Percentiles rank a stretch among this genome's conserved stretches.
Evolutionary conservation across 2,797 vertebrate species (phyloP).

Genomic region (Eutrigla gurnardus): DNA sequence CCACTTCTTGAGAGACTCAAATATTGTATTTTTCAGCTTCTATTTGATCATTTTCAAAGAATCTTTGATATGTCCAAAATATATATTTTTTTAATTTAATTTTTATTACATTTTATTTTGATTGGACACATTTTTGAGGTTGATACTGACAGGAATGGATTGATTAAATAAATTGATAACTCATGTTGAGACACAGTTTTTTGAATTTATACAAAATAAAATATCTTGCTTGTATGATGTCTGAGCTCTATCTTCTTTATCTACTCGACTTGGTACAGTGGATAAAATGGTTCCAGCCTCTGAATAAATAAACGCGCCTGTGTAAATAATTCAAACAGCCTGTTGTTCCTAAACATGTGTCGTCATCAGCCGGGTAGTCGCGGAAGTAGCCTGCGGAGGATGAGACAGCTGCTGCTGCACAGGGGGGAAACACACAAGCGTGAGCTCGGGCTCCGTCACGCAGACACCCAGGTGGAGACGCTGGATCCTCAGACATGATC

Average conservation of each 20-base stretch:
- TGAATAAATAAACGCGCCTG: slow-evolving; percentile 16
- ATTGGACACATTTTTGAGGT: not conserved
- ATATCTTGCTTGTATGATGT: not conserved
- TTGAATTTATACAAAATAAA: not conserved
- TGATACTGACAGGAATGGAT: not conserved
- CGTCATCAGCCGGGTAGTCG: slow-evolving; percentile 61
- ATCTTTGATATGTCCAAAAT: not conserved
- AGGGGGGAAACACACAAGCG: not conserved
- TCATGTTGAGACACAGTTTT: not conserved
- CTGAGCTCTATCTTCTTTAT: not conserved
- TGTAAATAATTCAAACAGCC: slow-evolving; percentile 47
- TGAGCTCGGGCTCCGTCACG: not conserved
- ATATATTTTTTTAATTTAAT: too few relatives aligned
- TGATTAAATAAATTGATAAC: not conserved
- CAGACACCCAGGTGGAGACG: slow-evolving; percentile 13
- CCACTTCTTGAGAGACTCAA: not conserved
- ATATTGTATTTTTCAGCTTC: not conserved
- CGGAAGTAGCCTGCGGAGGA: slow-evolving; percentile 68
- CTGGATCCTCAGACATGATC: slow-evolving; percentile 29
- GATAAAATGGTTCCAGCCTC: not conserved
- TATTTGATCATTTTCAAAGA: not conserved
- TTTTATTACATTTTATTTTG: not conserved
- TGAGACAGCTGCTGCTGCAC: slow-evolving; percentile 35
- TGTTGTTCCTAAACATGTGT: slow-evolving; percentile 41
- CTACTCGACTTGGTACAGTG: too few relatives aligned